Base-by-base conservation (phyloP, 2,797 vertebrate species). In the Enteromius radiatus region DNA sequence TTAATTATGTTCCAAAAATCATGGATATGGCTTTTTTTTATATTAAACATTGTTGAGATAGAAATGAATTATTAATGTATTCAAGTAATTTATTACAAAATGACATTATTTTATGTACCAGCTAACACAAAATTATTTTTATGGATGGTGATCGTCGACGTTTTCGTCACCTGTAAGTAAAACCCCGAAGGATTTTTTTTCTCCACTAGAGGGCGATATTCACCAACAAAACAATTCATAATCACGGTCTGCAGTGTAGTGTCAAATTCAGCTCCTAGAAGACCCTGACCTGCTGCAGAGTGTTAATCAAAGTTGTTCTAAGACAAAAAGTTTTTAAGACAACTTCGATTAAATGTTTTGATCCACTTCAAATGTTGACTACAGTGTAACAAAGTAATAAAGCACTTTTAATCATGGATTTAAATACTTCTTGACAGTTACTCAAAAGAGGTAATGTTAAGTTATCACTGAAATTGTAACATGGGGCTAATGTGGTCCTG, bases 201-300 rank as follows among this genome's bases (percentile, higher is more conserved):
- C 1, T 31, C 56, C 85, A 83, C 78, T 59, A 56, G 77, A 67
- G 31, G 63, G 88, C 78, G 85, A 84, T 86, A 45, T 45, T 23
- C 64, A 38, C 14, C 45, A 64, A 31, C 41, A 45, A 47, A 78
- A 15, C 28, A n/a, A 10, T 52, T 4, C 41, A 28, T 26, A 74
- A 23, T 54, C 5, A 36, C 71, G 10, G 9, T 54, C 28, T 23
- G 28, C 17, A 19, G 4, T 41, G 19, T 38, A 38, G 54, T 12
- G 54, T 59, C 54, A 26, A 59, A 59, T 11, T 59, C 54, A 56
- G n/a, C 54, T 23, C 10, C n/a, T 23, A 12, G n/a, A 59, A n/a
- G 54, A 21, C 26, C 61, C 61, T 31, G 28, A 15, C 28, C 11
- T 31, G 26, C 11, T 31, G 26, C 10, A 26, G 43, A 19, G 43